Evolutionary conservation across 2,797 vertebrate genomes (phyloP), one percentile per base, ranked within the genome.

Genomic region (Hipposideros larvatus): DNA sequence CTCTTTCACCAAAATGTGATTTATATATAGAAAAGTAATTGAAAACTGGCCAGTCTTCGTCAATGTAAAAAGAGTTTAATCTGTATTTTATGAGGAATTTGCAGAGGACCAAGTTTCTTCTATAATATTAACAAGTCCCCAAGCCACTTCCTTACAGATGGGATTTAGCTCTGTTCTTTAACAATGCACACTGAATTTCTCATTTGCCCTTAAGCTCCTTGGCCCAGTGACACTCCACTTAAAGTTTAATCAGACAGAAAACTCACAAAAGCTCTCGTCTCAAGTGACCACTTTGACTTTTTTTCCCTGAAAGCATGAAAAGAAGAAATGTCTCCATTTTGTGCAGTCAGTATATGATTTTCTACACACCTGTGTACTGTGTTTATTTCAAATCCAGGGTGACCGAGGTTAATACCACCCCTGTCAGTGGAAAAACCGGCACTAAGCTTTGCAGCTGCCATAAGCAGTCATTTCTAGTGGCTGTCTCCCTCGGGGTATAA

Each of bases 181-280:
- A 96, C 90, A 93, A 85, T 85, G 79, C 75, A 66, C 93, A 85
- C 48, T 86, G 70, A 93, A 66, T 96, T 96, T 97, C 93, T 87
- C 94, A 91, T 97, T 95, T 97, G 48, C 86, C 65, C 79, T 51
- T 93, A 88, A 94, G 95, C 80, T 95, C 46, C 77, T 97, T 96
- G 90, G 77, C 77, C 85, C 55, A 70, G 53, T 94, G 65, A 97
- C 92, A 88, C 7, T 95, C 31, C 83, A 95, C 79, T 96, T 97
- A 96, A 95, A 87, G 41, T 95, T 97, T 95, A 97, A 96, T 97
- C 95, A 96, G 87, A 93, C 79, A 90, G 82, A 96, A 97, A 97
- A 98, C 95, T 96, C 91, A 89, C 94, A 96, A 87, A 97, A 96
- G 78, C 43, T 92, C 63, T 11, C 19, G 66, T 95, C 93, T 97